Base-by-base conservation (phyloP, 1,140 invertebrate species). In the Ceratosolen fusciceps region DNA sequence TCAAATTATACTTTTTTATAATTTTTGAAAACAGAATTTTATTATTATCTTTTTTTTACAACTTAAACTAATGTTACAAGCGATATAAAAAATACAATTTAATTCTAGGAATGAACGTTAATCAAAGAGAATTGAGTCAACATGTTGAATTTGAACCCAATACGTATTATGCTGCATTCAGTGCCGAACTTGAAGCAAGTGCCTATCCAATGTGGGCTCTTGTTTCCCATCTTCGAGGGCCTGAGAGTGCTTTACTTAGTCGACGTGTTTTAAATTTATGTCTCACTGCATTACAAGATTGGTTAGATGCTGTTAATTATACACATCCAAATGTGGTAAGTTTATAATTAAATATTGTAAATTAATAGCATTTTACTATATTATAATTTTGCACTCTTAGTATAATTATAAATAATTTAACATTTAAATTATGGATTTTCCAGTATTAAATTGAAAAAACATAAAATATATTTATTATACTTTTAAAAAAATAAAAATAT, bases 121-220 rank as follows among this genome's bases (percentile, higher is more conserved):
- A 99, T 91, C 93, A 96, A 78, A 92, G 96, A 80, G 97, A 98
- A 88, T 90, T 97, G 70, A 94, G 92, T 83, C 94, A 96, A 68
- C 97, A 98, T 90, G 94, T 98, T n/a, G 97, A 99, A 92, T 98
- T 97, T 91, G 98, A 99, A 88, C 96, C 97, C 21, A 97, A 97
- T 79, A 97, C 96, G 0, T 99, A 99, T 90, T 98, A 98, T 91
- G 96, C 97, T 62, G 97, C 98, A 1, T 99, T 98, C 91, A 97
- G 96, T 75, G 97, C 97, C 74, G 98, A 99, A 91, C 91, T 99
- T 79, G 98, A 99, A 91, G 97, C 97, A 12, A 97, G 96, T 84
- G 96, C 97, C 1, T 98, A 98, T 89, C 97, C 97, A 1, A 98
- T 99, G 97, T 99, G 97, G 97, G 96, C 96, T 5, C 92, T 99